phyloP scores from a whole-genome alignment of 1,140 invertebrate species.

The Lasioglossum baleicum region DNA sequence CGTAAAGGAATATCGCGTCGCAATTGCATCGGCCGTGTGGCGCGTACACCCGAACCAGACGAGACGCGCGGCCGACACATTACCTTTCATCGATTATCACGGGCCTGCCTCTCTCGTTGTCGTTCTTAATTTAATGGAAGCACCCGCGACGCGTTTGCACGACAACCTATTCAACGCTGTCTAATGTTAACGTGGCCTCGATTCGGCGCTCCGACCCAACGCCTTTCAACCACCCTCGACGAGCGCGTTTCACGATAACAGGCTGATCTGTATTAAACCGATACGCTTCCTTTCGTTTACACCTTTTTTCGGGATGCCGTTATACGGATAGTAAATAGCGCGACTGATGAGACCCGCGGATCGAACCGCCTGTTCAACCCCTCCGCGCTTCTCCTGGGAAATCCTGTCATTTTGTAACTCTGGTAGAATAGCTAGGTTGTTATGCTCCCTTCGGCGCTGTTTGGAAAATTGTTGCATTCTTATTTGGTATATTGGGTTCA shows the following conservation, averaged over 20 bases:
- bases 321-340: not conserved
- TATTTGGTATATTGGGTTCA: too few species aligned
- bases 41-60: too few species aligned
- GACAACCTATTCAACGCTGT: not conserved
- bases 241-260: not conserved
- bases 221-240: not conserved
- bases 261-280: not conserved
- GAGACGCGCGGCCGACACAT: not conserved
- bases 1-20: conserved; percentile 22
- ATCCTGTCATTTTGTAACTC: too few species aligned
- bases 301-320: not conserved
- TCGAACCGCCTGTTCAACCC: not conserved
- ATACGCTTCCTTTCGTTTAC: not conserved
- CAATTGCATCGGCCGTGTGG: conserved; percentile 2
- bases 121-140: conserved; percentile 22
- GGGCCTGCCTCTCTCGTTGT: not conserved
- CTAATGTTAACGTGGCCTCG: conserved; percentile 7
- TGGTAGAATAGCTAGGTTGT: too few species aligned
- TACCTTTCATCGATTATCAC: conserved; percentile 21
- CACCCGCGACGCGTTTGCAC: not conserved
- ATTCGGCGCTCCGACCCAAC: not conserved
- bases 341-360: not conserved
- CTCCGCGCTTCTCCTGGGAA: too few species aligned
- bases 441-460: too few species aligned
- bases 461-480: too few species aligned